Base-by-base conservation (phyloP, 2,113 vertebrate species). In the Butorides virescens region DNA sequence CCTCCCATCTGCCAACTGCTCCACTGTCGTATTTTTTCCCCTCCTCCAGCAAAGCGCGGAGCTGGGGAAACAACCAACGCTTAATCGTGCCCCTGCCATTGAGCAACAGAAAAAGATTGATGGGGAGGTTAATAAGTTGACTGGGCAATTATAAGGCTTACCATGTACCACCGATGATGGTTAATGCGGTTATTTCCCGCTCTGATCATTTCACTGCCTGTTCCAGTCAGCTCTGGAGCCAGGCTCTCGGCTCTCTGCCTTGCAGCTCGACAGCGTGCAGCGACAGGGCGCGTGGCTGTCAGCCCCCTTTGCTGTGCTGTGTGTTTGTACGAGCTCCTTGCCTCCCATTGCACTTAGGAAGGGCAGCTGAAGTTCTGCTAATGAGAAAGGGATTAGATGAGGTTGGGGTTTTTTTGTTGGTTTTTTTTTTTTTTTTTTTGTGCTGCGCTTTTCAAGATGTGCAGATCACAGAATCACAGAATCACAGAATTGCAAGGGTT, bases 51-150 rank as follows among this genome's bases (percentile, higher is more conserved):
- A 73, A 90, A 92, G 34, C 29, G 2, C 29, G 68, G 86, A 89
- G 56, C 27, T 89, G 44, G 23, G 37, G 68, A 89, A 86, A 74
- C 44, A 49, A 66, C 76, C 61, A 53, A 39, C 0, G 4, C 47
- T 74, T 83, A 74, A 70, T 59, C 2, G 5, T 72, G 46, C 47
- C 65, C 29, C 55, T 81, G 73, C 52, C n/a, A 11, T 9, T 36
- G 61, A 58, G 44, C 47, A 63, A n/a, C 59, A 80, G 66, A 23
- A 78, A 53, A 88, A 87, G 87, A 88, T 61, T 88, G 71, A 91
- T 81, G 88, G 44, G 46, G 71, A 92, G 81, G 93, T 97, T 95
- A 97, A 93, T 92, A 89, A 96, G 91, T 91, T 97, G 88, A 61
- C 94, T 74, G n/a, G 86, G 93, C 66, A 91, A 95, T 91, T 95